Conservation (phyloP, 2,888 invertebrate species). For the Drosophila paramelanica region DNA sequence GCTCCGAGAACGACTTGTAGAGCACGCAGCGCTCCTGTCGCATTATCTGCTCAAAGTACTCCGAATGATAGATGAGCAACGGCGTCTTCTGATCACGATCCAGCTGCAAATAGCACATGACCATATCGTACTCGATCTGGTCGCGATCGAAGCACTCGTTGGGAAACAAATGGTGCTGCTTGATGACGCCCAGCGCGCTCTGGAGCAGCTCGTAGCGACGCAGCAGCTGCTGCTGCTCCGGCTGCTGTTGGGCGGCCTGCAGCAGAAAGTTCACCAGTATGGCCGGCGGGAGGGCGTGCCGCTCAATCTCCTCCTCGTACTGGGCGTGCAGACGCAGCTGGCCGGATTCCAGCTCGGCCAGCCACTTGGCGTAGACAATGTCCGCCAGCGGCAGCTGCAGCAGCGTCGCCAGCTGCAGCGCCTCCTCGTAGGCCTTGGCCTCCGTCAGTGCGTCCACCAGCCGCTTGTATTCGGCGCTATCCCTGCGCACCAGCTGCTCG, state of each 20-base stretch:
- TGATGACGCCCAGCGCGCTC: constrained; percentile 82
- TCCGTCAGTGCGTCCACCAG: constrained; percentile 85
- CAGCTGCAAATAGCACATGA: constrained; percentile 79
- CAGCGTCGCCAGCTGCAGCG: constrained; percentile 86
- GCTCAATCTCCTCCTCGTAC: constrained; percentile 88
- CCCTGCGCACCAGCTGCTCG: constrained; percentile 75
- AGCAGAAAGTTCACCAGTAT: constrained; percentile 88
- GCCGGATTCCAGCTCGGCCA: constrained; percentile 85
- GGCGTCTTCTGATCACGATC: constrained; percentile 48
- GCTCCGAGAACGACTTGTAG: constrained; percentile 84
- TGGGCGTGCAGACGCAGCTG: constrained; percentile 82
- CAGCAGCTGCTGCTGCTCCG: constrained; percentile 76
- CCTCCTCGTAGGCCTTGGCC: constrained; percentile 85
- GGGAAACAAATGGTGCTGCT: constrained; percentile 83
- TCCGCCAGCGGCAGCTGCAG: constrained; percentile 85
- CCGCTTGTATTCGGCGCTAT: constrained; percentile 84
- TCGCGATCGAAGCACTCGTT: constrained; percentile 84
- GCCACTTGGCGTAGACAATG: constrained; percentile 86
- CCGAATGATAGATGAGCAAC: constrained; percentile 82
- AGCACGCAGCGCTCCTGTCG: constrained; percentile 83
- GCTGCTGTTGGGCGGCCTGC: constrained; percentile 86
- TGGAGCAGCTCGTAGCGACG: constrained; percentile 86
- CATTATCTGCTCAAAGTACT: constrained; percentile 84
- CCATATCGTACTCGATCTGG: constrained; percentile 85
- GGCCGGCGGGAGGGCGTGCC: constrained; percentile 87